Conservation (phyloP, 2,888 invertebrate genomes). For the Andrena marginata region DNA sequence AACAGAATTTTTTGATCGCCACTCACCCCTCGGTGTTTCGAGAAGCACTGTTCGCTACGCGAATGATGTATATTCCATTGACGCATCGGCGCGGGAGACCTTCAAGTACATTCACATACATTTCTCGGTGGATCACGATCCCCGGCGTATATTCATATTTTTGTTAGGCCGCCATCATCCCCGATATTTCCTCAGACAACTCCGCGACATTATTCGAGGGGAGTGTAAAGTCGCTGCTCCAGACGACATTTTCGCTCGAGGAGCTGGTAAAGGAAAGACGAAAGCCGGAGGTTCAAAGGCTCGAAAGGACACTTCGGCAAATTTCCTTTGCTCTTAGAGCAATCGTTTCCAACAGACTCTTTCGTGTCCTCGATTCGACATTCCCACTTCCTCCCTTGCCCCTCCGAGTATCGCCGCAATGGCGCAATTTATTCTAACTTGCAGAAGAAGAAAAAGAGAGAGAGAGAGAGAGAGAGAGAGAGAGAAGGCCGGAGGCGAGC, state of each 20-base stretch:
- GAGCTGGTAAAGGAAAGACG: slow-evolving; percentile 1
- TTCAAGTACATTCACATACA: no score
- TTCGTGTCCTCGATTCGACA: not conserved
- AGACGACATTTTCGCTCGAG: not conserved
- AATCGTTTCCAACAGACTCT: slow-evolving; percentile 12
- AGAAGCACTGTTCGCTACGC: not conserved
- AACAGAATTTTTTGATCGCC: slow-evolving; percentile 7
- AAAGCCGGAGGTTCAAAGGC: not conserved
- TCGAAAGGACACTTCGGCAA: slow-evolving; percentile 9
- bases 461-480: not conserved
- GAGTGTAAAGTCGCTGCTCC: slow-evolving; percentile 1
- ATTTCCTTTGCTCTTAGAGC: slow-evolving; percentile 12
- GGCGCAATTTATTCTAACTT: slow-evolving; percentile 31
- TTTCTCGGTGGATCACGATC: no score
- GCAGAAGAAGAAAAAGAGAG: not conserved
- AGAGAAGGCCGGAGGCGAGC: not conserved
- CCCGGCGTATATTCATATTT: no score
- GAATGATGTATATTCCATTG: no score
- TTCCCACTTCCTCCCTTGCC: slow-evolving; percentile 8
- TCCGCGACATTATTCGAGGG: not conserved
- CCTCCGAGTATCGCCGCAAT: slow-evolving; percentile 16
- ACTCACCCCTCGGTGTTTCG: not conserved
- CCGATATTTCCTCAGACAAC: no score
- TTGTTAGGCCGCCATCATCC: no score
- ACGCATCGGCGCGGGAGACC: no score